A percentile compares a stretch with the other conserved stretches of the same genome.
phyloP scores from a whole-genome alignment of 2,888 invertebrate species.

The Cerceris ruficornis region DNA sequence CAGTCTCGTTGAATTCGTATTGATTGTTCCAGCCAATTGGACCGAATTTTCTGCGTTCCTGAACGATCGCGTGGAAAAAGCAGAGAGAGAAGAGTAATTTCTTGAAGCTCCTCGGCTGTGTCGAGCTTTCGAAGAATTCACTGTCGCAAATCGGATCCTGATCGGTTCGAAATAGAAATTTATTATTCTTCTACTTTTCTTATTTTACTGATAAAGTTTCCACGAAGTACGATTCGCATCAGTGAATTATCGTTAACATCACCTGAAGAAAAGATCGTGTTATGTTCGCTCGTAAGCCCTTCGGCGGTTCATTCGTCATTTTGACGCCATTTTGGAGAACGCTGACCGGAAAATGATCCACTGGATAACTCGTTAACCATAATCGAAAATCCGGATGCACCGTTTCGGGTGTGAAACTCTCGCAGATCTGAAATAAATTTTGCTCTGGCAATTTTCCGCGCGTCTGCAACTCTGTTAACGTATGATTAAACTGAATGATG shows the following conservation, averaged over 20 bases:
- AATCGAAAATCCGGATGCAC: constrained; percentile 96
- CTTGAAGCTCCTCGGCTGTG: constrained; percentile 90
- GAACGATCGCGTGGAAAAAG: constrained; percentile 96
- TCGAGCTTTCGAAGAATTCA: constrained; percentile 93
- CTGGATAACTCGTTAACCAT: constrained; percentile 97
- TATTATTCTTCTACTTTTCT: neutral
- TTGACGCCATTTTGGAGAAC: constrained; percentile 97
- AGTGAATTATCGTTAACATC: neutral
- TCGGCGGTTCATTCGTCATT: constrained; percentile 98
- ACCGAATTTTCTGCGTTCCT: constrained; percentile 95
- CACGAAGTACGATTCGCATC: neutral
- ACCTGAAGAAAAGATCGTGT: constrained; percentile 88
- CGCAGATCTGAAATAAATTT: constrained; percentile 87
- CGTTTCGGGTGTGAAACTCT: constrained; percentile 89
- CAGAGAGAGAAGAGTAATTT: constrained; percentile 93
- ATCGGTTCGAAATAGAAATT: neutral
- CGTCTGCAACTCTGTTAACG: no score
- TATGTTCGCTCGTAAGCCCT: constrained; percentile 93
- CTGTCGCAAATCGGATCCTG: constrained; percentile 92
- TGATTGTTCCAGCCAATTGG: constrained; percentile 98
- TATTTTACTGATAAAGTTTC: neutral
- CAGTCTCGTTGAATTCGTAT: constrained; percentile 98
- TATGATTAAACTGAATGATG: no score
- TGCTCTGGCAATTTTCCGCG: neutral
- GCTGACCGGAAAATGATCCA: constrained; percentile 94